Evolutionary conservation across 2,888 invertebrate species (phyloP), one percentile per base, ranked within the genome.

Genomic region (Zele albiditarsus): DNA sequence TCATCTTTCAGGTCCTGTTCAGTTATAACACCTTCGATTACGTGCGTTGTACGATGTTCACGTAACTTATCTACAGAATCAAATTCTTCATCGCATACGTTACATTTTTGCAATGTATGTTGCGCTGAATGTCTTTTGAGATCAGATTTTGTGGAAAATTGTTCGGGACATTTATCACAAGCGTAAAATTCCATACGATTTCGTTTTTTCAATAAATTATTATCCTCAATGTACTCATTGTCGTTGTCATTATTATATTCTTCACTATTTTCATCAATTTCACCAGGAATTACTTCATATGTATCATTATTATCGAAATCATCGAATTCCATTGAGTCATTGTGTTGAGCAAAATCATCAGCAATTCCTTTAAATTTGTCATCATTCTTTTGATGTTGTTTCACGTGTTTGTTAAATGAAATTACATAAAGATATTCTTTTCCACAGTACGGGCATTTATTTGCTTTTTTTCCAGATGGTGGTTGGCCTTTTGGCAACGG

Each of bases 381-480:
- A 20, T 83, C 84, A 42, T 86, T 86, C 42, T 81, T 85, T 58
- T 88, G 88, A 58, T 89, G 89, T 66, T 87, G 87, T 25, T 87
- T 88, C 23, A 89, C 79, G 70, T 89, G 89, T 46, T 89, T 89
- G 31, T 85, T 88, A 69, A 83, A 89, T 10, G 89, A 89, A 73
- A 87, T 89, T 5, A 89, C 83, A 66, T 89, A 89, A 8, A 88
- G 82, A 77, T 89, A 89, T 63, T 88, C 87, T 76, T 89, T 89
- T 5, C 89, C 89, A 67, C 89, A 89, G 70, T 89, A 82, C 3
- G 88, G 88, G 77, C 89, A 89, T 73, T 87, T 89, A 73, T 86
- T 89, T 4, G 85, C 80, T 70, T 84, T 82, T 76, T 87, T 88
- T 16, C 89, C 89, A 2, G 88, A 88, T 10, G 86, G 84, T 6